Conservation (phyloP, 2,888 invertebrate species). For the Acronicta leporina region DNA sequence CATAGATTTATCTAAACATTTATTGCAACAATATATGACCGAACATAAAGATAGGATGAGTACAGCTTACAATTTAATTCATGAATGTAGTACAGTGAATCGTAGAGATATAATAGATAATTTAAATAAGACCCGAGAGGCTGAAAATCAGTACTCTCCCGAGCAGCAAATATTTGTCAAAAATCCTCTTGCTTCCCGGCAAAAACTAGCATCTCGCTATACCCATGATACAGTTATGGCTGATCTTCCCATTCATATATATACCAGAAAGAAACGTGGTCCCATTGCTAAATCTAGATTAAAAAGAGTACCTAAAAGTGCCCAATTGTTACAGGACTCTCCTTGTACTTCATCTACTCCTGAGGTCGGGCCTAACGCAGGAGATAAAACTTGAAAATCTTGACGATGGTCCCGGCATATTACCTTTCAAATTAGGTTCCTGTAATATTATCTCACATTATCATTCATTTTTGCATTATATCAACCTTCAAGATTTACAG, state of each 20-base stretch:
- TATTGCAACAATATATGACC: slow-evolving; percentile 46
- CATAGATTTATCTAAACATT: slow-evolving; percentile 40
- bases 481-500: slow-evolving; percentile 7
- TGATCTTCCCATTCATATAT: slow-evolving; percentile 1
- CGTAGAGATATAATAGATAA: slow-evolving; percentile 31
- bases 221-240: slow-evolving; percentile 1
- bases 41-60: slow-evolving; percentile 36
- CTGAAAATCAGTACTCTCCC: slow-evolving; percentile 4
- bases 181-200: background rate
- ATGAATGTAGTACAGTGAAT: slow-evolving; percentile 18
- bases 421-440: slow-evolving; percentile 47
- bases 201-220: background rate
- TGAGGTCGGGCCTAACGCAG: background rate
- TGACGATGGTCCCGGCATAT: slow-evolving; percentile 26
- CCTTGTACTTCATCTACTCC: background rate
- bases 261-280: slow-evolving; percentile 16
- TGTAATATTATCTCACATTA: slow-evolving; percentile 41
- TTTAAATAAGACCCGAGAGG: background rate
- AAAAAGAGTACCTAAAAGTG: slow-evolving; percentile 3
- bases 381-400: slow-evolving; percentile 17
- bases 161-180: background rate
- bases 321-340: slow-evolving; percentile 3
- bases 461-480: slow-evolving; percentile 41
- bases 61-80: slow-evolving; percentile 38
- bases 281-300: background rate